Base-by-base conservation (phyloP, 2,888 invertebrate genomes). In the Mimumesa dahlbomi region DNA sequence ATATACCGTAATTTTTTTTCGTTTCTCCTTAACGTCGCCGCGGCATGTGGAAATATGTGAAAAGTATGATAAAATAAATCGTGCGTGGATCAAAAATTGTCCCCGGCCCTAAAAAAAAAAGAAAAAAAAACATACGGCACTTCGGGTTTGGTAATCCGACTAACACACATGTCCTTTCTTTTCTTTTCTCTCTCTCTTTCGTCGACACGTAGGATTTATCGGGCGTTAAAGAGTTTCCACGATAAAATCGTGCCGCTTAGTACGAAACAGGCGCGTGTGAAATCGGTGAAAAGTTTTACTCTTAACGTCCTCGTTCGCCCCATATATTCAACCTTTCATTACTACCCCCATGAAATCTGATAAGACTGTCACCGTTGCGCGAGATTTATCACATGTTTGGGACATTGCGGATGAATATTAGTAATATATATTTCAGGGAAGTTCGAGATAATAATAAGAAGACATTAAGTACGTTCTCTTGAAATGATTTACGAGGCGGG, bases 311-410 rank as follows among this genome's bases (percentile, higher is more conserved):
- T 42, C 52, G 40, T 36, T n/a, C 29, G 40, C 6, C 5, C 61
- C 48, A 53, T 59, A 34, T 50, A 50, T 64, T 25, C 34, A n/a
- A 29, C n/a, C 25, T 29, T 56, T 50, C 54, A 21, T 50, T 16
- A 11, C 21, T 25, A 19, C 6, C 29, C 14, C 2, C 40, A 29
- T n/a, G 45, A 43, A 65, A 56, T 65, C 40, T 56, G 50, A 49
- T 50, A 56, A 43, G 29, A 22, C 14, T 14, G 31, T 13, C 7
- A 25, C 19, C 18, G 19, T 14, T 13, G 14, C 31, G 5, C 22
- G 31, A 22, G 45, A 56, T 56, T 40, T 67, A 64, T n/a, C 9
- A 49, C 22, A 21, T 29, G 29, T 50, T 45, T 36, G 19, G 19
- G 43, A 0, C 42, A 9, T 25, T 2, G 18, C 21, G n/a, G 21